Base-by-base conservation (phyloP, 2,797 vertebrate species). In the Eremophila alpestris region DNA sequence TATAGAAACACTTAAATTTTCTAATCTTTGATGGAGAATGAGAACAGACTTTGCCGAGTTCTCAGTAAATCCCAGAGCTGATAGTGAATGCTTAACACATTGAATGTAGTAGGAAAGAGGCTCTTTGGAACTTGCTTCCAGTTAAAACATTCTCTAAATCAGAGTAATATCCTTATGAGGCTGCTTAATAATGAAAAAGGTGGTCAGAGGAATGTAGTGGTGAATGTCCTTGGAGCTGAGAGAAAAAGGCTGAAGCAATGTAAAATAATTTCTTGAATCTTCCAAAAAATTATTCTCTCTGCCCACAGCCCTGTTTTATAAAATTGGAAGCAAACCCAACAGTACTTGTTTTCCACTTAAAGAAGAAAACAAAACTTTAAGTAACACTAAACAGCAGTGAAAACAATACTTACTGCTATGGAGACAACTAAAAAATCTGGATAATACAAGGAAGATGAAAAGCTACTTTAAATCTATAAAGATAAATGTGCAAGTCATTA, bases 81-180 rank as follows among this genome's bases (percentile, higher is more conserved):
- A 94, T 80, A 97, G 91, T 58, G 89, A 97, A 97, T 70, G 67
- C 85, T 86, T 60, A 96, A 95, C 94, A 94, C 86, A 92, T 48
- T 85, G 94, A 97, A 91, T 93, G 83, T 95, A 90, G 95, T 87
- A 97, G 96, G 94, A 94, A 96, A 95, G 56, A 82, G 88, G 88
- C 89, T 94, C 96, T 97, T 97, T 24, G 73, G 95, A 97, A 95
- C 69, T 96, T 94, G 74, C 89, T 97, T 87, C 93, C 93, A 93
- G 95, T 98, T 98, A 96, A 96, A 97, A 97, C 96, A 97, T 97
- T 97, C 93, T 96, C 74, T 93, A 95, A 97, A 89, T 96, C 88
- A 76, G 85, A 93, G 87, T 95, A 93, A 63, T 93, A 92, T 91
- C 81, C 86, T 95, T 81, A 89, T 45, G 81, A 96, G 95, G 94